These are phyloP conservation scores for Plotosus lineatus DNA, from an alignment of 2,113 vertebrate genomes.

Conservation along the genomic window DNA sequence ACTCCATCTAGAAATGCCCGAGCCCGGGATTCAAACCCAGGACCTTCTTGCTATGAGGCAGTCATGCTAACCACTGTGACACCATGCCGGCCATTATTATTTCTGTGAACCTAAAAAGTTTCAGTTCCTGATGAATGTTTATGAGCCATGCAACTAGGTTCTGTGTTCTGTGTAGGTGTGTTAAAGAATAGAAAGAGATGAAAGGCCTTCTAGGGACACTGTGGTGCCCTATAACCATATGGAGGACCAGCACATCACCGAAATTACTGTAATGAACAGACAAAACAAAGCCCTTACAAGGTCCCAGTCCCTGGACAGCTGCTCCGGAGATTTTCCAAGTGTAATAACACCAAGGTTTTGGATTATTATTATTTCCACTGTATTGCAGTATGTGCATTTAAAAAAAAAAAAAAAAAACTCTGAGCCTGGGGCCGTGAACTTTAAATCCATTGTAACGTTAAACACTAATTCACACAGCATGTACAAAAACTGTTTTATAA, in stretches of 20 bases:
- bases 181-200: background rate
- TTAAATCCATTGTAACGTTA: background rate
- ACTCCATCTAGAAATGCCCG: too few relatives aligned
- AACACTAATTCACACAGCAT: background rate
- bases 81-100: too few relatives aligned
- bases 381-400: background rate
- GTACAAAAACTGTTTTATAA: background rate
- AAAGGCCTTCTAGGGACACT: conserved; percentile 18
- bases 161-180: background rate
- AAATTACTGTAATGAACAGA: conserved; percentile 36
- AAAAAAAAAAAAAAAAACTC: background rate
- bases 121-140: background rate
- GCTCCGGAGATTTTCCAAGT: conserved; percentile 6
- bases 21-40: too few relatives aligned
- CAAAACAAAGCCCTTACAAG: conserved; percentile 23
- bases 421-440: background rate
- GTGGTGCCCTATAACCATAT: conserved; percentile 24
- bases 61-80: too few relatives aligned
- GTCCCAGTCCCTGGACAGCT: conserved; percentile 31
- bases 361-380: background rate
- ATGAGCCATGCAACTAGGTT: background rate
- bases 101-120: too few relatives aligned
- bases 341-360: background rate
- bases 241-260: conserved; percentile 22
- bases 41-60: too few relatives aligned